Base-by-base conservation (phyloP, 2,113 vertebrate species). In the Urocitellus parryii region DNA sequence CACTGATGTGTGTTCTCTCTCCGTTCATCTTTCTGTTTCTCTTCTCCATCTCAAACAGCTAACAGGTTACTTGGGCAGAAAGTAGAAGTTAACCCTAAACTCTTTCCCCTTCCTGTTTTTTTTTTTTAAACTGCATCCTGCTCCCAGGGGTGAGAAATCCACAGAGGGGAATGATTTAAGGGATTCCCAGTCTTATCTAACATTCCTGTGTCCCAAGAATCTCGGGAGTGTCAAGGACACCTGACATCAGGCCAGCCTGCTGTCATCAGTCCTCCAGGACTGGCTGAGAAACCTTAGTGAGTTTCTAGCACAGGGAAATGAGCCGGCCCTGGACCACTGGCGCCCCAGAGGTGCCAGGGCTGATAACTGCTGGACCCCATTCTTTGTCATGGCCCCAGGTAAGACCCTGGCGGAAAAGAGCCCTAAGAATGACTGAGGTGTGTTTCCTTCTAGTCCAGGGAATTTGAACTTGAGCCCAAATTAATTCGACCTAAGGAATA, bases 311-410 rank as follows among this genome's bases (percentile, higher is more conserved):
- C 10, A 70, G 79, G 34, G 24, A 37, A 24, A 74, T 58, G 74
- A 80, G 73, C 58, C 17, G 53, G 63, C 61, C 14, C 53, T 7
- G 20, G 58, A 9, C 2, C 51, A 27, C 9, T 2, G 39, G 37
- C 53, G 58, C 51, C 84, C 16, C 45, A 29, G 73, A 48, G 12
- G 80, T 25, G n/a, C 25, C 18, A n/a, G 37, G 25, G 48, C 32
- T 0, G 34, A 10, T 0, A 1, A 14, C 42, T 25, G 27, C 3
- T 37, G 74, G 48, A 12, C 27, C 34, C 29, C 7, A 11, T 32
- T 24, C 48, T 61, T 78, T 24, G 45, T n/a, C 5, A n/a, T 20
- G 67, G 67, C 32, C 63, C 68, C 29, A 37, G 37, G 25, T 27
- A 78, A 88, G 84, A 72, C 22, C 16, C 32, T 92, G 84, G 25